Evolutionary conservation across 2,888 invertebrate genomes (phyloP).

Genomic region (Strigamia crassipes): DNA sequence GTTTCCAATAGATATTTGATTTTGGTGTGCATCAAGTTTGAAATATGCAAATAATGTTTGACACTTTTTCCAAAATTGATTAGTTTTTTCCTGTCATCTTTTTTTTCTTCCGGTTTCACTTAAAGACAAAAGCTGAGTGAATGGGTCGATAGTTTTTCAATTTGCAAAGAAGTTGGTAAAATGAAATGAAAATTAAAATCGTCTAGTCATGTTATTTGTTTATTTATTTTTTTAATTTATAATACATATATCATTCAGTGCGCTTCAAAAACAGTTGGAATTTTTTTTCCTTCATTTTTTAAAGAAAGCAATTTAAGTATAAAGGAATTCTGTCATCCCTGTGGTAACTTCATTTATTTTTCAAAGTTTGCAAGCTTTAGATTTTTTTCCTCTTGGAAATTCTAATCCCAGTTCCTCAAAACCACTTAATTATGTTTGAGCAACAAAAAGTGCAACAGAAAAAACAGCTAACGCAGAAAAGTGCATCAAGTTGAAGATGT

Average conservation of each 20-base stretch:
- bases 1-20: slow-evolving; percentile 18
- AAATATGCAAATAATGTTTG: background rate
- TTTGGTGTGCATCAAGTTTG: background rate
- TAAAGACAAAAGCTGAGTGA: slow-evolving; percentile 2
- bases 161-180: background rate
- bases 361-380: too few species aligned
- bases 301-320: too few species aligned
- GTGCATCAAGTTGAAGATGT: background rate
- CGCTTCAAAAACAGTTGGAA: background rate
- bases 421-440: too few species aligned
- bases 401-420: too few species aligned
- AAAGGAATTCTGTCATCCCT: too few species aligned
- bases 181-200: background rate
- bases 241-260: background rate
- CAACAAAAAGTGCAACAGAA: background rate
- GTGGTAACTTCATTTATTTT: too few species aligned
- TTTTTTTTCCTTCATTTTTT: too few species aligned
- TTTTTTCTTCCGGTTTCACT: background rate
- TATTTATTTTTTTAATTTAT: background rate
- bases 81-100: background rate
- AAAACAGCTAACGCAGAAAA: background rate
- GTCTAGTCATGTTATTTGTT: background rate
- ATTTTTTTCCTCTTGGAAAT: too few species aligned
- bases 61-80: background rate
- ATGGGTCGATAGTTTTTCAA: slow-evolving; percentile 36